Percentiles rank a stretch among this genome's conserved stretches.
Evolutionary conservation across 1,140 invertebrate genomes (phyloP).

Genomic region (Drosophila kanapiae): DNA sequence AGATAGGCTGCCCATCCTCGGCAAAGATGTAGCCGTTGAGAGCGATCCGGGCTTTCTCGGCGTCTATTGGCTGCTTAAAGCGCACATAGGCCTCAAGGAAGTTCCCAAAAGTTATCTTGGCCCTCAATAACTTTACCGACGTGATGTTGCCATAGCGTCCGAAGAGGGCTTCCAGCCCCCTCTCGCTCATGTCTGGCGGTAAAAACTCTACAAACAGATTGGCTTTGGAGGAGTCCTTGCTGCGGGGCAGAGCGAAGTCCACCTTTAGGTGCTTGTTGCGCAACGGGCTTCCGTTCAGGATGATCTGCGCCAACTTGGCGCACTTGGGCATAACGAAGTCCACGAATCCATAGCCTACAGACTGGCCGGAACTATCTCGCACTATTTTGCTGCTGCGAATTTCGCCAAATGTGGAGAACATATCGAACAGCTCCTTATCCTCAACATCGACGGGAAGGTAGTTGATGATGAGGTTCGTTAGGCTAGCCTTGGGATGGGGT

Average conservation of each 20-base stretch:
- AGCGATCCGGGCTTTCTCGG: not conserved
- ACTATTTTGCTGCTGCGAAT: not conserved
- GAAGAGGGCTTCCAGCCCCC: not conserved
- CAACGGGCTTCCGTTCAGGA: not conserved
- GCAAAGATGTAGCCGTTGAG: not conserved
- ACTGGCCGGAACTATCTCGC: not conserved
- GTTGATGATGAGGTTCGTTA: constrained; percentile 1
- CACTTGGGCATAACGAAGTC: not conserved
- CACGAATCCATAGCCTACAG: not conserved
- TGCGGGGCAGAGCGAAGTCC: not conserved
- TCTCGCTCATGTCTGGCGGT: not conserved
- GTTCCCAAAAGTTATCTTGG: not conserved
- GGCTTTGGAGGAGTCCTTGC: not conserved
- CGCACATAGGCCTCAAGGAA: not conserved
- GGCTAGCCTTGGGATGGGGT: fast-evolving
- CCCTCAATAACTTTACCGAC: not conserved
- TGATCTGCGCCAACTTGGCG: not conserved
- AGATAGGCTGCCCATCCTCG: not conserved
- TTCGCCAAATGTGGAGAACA: not conserved
- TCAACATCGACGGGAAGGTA: not conserved
- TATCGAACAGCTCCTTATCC: not conserved
- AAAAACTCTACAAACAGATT: not conserved
- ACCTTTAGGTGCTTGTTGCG: not conserved
- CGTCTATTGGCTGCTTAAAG: not conserved
- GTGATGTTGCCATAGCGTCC: not conserved